These are phyloP conservation scores for Bathynomus jamesi DNA, from an alignment of 1,140 invertebrate genomes.

Conservation along the genomic window DNA sequence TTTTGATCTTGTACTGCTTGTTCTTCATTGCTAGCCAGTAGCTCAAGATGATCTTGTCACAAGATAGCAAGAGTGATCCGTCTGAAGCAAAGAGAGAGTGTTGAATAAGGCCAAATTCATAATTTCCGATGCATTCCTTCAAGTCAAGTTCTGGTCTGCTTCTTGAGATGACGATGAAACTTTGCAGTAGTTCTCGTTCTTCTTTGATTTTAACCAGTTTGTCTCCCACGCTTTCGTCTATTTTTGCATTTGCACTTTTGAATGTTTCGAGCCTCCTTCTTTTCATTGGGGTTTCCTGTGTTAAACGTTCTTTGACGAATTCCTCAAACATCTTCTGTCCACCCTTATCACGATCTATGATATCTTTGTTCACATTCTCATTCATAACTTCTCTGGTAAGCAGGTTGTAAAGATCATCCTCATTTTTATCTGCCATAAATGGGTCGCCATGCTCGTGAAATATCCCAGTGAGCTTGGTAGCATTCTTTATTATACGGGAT, in stretches of 20 bases:
- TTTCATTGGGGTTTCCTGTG: conserved; percentile 14
- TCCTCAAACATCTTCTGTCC: conserved; percentile 19
- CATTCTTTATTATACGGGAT: conserved; percentile 5
- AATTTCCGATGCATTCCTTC: too few relatives aligned
- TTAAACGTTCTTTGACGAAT: conserved; percentile 16
- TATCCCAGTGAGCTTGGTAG: conserved; percentile 3
- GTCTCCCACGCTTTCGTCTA: conserved; percentile 15
- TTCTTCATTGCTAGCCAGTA: too few relatives aligned
- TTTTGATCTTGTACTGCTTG: too few relatives aligned
- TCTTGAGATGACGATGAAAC: conserved; percentile 15
- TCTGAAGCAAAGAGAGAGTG: too few relatives aligned
- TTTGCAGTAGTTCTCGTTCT: conserved; percentile 21
- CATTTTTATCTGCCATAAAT: conserved; percentile 11
- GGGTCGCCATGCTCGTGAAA: conserved; percentile 12
- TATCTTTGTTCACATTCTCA: conserved; percentile 14
- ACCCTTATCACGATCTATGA: conserved; percentile 7
- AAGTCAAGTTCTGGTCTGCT: too few relatives aligned
- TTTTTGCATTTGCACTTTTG: conserved; percentile 13
- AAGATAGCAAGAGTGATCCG: too few relatives aligned
- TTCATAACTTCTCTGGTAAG: conserved; percentile 19
- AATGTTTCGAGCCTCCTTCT: conserved; percentile 14
- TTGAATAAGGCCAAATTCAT: too few relatives aligned
- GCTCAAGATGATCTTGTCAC: too few relatives aligned
- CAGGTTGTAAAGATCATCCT: conserved; percentile 18
- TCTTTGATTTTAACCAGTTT: too few relatives aligned